Evolutionary conservation across 2,113 vertebrate species (phyloP), one percentile per base, ranked within the genome.

Genomic region (Scytalopus superciliaris): DNA sequence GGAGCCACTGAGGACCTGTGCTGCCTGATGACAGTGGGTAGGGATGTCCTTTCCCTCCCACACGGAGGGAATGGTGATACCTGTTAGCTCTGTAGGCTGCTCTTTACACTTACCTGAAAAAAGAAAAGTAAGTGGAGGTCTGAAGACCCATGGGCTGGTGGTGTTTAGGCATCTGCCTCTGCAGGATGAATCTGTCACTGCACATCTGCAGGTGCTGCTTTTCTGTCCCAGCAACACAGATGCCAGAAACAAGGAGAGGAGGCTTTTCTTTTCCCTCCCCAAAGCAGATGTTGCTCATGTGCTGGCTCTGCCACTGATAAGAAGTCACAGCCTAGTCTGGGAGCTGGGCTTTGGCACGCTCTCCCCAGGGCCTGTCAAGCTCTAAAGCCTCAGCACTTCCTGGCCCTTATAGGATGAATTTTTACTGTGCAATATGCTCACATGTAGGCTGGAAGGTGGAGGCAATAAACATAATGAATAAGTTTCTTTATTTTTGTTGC

Each of bases 371-470:
- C 7, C 35, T 45, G n/a, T 45, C 37, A 49, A 49, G 27, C 47
- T 40, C 25, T 4, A 2, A 47, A 84, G 28, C 30, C 35, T 72
- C 3, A 5, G 25, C 11, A 7, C n/a, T 66, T 84, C 27, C 39
- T 50, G 59, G 64, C 27, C 8, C 28, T 57, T n/a, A 12, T 39
- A 33, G n/a, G 47, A 27, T 67, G 17, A 42, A 30, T 52, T 89
- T 55, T 12, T 28, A 4, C 44, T 30, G 15, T 37, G 42, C 23
- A 31, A 0, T 5, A 3, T 16, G 3, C 30, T 79, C 14, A 13
- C 3, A 3, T 2, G 2, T 7, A 7, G 55, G 63, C 37, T 0
- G 0, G 42, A 49, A 78, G 25, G 23, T 3, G 25, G 40, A 55
- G 23, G 40, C 42, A 7, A 23, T 69, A 17, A 86, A 57, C 40